Evolutionary conservation across 1,140 invertebrate species (phyloP), one percentile per base, ranked within the genome.

Genomic region (Aphelinus atriplicis): DNA sequence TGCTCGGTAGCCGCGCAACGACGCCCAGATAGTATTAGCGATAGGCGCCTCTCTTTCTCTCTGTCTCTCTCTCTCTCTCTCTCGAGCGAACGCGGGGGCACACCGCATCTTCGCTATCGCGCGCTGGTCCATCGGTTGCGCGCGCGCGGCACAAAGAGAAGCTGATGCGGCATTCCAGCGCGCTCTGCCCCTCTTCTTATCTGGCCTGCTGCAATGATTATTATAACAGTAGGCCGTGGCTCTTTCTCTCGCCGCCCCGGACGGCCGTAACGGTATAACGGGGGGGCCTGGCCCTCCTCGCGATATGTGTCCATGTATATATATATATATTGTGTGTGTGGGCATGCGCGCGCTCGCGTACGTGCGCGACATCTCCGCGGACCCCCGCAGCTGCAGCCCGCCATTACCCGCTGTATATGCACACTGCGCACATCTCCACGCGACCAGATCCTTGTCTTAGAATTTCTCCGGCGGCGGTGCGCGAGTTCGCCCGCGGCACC

Each of bases 141-240:
- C 2, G 2, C 64, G 26, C 10, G 43, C 3, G 7, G 48, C 4
- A 48, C 56, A 58, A 43, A 58, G 45, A 68, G 66, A 58, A 58
- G 55, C 66, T 58, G 61, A n/a, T 58, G 51, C 64, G 56, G 56
- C 72, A 74, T 74, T 74, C 57, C 57, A 68, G 58, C 7, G 53
- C 51, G 51, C 51, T 26, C 48, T 10, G 60, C 67, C 9, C 2
- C 55, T 7, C n/a, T 10, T 51, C 66, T 75, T 75, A 75, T 75
- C 73, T 75, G 46, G 48, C 51, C 57, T 62, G 5, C 42, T 70
- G 58, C 73, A 70, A 65, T 70, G 73, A 75, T 65, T 75, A 75
- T 75, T 75, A 75, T 64, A 75, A 75, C 66, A 75, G 67, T 75
- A 75, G 73, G 67, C 47, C 61, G 50, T 50, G 67, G 56, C 53